These are phyloP conservation scores for Mystacides longicornis DNA, from an alignment of 2,888 invertebrate species.

Conservation along the genomic window DNA sequence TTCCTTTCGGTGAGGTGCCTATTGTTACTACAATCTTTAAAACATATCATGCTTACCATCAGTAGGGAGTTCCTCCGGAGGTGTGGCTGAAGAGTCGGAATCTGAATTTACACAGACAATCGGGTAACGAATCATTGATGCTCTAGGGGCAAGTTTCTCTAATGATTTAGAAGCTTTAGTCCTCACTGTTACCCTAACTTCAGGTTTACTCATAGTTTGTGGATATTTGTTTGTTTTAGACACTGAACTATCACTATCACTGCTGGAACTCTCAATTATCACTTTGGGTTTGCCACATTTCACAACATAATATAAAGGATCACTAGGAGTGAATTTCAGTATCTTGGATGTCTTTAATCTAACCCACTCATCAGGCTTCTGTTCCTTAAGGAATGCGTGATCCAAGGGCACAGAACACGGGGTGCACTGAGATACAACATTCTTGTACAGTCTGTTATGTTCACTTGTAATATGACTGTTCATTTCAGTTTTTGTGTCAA, in stretches of 20 bases:
- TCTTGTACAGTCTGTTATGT: background rate
- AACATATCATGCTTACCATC: too few species aligned
- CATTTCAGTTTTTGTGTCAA: background rate
- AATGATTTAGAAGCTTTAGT: too few species aligned
- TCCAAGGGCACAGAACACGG: background rate
- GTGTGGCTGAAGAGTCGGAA: too few species aligned
- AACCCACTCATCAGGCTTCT: background rate
- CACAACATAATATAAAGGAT: background rate
- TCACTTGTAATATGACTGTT: background rate
- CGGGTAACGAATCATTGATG: too few species aligned
- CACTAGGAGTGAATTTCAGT: background rate
- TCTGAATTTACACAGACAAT: too few species aligned
- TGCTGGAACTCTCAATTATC: background rate
- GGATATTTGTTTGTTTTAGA: too few species aligned
- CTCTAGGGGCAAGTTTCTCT: too few species aligned
- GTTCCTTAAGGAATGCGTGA: background rate
- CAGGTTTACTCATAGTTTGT: too few species aligned
- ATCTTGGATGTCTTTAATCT: background rate
- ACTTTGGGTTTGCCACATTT: background rate
- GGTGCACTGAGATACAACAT: background rate
- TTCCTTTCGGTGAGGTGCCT: too few species aligned
- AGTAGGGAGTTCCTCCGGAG: too few species aligned
- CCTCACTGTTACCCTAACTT: too few species aligned
- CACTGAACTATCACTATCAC: background rate
- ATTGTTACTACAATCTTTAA: too few species aligned